Base-by-base conservation (phyloP, 2,113 vertebrate genomes). In the Hyaena hyaena region DNA sequence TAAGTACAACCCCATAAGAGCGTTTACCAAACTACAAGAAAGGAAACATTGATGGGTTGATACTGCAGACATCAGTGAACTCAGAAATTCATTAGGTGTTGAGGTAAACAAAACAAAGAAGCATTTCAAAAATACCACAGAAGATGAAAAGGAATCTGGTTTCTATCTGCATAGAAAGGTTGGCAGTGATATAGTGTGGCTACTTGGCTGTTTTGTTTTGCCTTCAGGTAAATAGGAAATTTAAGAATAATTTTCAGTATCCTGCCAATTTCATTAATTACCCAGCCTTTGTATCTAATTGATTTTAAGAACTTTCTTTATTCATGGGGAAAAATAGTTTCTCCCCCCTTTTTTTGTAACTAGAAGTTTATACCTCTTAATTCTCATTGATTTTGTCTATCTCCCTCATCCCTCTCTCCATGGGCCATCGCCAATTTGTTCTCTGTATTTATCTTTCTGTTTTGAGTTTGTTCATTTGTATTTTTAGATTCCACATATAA, bases 291-390 rank as follows among this genome's bases (percentile, higher is more conserved):
- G 68, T 90, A 31, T 76, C 35, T 88, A 91, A 69, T 66, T 89
- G 68, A 93, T 69, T 97, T 96, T 96, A 92, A 95, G 87, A 92
- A n/a, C 35, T 76, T 14, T 86, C 5, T 88, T 63, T 69, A 58
- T 90, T 88, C 81, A 79, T 48, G 45, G 26, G 79, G 31, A 77
- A 77, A 45, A 77, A 48, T 77, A 48, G 43, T 43, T 17, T 11
- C 53, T 15, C 50, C 16, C 5, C 53, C 15, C 0, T 66, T 66
- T 15, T 77, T 76, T 31, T 17, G 48, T 31, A 48, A 77, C 74
- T 17, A 26, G 14, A 77, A 77, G 26, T 77, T 77, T 77, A 26
- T 31, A 48, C 43, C 74, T 48, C 43, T 48, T 77, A 48, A 31
- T 77, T 43, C 26, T 48, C 43, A 77, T 16, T 4, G 26, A 48